Evolutionary conservation across 2,888 invertebrate species (phyloP), one percentile per base, ranked within the genome.

Genomic region (Ganaspis brasiliensis): DNA sequence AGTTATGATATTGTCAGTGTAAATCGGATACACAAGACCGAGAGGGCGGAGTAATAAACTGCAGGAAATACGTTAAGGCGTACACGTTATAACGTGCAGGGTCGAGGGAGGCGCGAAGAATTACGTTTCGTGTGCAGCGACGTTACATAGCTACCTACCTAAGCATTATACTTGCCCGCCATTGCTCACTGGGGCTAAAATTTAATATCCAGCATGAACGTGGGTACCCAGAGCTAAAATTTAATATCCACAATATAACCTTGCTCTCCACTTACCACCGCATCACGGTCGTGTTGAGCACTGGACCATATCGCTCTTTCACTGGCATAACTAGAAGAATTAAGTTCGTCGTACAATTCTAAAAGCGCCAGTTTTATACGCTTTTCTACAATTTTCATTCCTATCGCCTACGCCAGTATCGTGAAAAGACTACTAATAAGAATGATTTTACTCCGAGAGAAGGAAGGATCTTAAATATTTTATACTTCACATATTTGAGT

Each of bases 191-290:
- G 79, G 80, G 82, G 84, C 88, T 84, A 85, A 86, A 88, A 89
- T 89, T 89, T 88, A 88, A 88, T 89, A 88, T 88, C 87, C 84
- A 82, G 79, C 80, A 81, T 76, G 78, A 82, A 82, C 82, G 83
- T 81, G 76, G 76, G 75, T 76, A 81, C 81, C 77, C 37, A 82
- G 81, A 80, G 82, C 82, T 84, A 85, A 87, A 86, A 87, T 87
- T 87, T 87, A 87, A 87, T 87, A 87, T 86, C 87, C 82, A 85
- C 86, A 85, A 85, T 87, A 87, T 79, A 74, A 81, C 72, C 77
- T 49, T 74, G 76, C 74, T 76, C 74, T 76, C 63, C 72, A 73
- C 72, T 74, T 61, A n/a, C 61, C 57, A 61, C 73, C 56, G 56
- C 78, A 72, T 26, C 52, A 40, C 21, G 55, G 56, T 70, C 21